Conservation (phyloP, 64 coral and sea anemone species). For the Porites lutea region DNA sequence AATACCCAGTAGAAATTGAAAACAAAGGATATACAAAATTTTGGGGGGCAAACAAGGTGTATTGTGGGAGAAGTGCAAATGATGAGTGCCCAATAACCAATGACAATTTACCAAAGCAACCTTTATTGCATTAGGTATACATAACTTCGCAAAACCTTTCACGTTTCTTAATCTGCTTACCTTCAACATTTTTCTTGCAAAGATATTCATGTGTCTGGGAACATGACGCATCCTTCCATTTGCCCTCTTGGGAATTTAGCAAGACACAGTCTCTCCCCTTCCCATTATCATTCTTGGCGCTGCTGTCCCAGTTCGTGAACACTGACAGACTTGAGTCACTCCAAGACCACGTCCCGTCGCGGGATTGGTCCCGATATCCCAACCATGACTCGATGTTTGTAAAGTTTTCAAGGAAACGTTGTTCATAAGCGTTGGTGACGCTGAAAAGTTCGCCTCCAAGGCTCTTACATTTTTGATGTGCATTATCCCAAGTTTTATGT, state of each 20-base stretch:
- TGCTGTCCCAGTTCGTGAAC: conserved; percentile 97
- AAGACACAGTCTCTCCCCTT: conserved; percentile 89
- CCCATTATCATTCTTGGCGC: conserved; percentile 77
- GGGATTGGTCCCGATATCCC: conserved; percentile 93
- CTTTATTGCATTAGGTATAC: too few species aligned
- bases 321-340: conserved; percentile 84
- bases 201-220: conserved; percentile 88
- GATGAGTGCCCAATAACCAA: too few species aligned
- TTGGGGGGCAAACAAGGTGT: too few species aligned
- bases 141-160: too few species aligned
- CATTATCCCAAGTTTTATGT: conserved; percentile 85
- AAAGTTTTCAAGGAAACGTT: conserved; percentile 91
- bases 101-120: too few species aligned
- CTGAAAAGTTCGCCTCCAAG: conserved; percentile 92
- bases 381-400: conserved; percentile 91
- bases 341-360: conserved; percentile 95
- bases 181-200: conserved; percentile 87
- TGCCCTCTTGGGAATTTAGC: conserved; percentile 91
- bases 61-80: too few species aligned
- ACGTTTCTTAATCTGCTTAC: conserved; percentile 31
- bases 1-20: too few species aligned
- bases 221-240: conserved; percentile 93
- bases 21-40: too few species aligned
- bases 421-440: conserved; percentile 98
- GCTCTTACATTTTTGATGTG: conserved; percentile 63